These are phyloP conservation scores for Australoheros facetus DNA, from an alignment of 2,797 vertebrate genomes.

Conservation along the genomic window DNA sequence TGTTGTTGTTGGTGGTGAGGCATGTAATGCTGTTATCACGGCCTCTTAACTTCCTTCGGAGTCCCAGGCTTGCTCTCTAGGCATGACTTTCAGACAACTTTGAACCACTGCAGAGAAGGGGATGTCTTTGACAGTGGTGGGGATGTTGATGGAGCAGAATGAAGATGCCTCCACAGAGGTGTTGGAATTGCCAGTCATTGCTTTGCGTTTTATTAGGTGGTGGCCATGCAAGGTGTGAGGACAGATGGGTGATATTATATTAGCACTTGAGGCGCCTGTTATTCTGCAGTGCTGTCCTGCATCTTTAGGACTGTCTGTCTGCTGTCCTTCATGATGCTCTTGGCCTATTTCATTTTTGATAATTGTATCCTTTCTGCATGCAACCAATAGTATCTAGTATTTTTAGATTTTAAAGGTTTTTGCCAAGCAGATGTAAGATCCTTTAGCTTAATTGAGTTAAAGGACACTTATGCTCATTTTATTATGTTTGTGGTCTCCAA, in stretches of 20 bases:
- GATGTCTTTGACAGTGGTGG: slow-evolving; percentile 21
- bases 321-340: neutral
- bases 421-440: neutral
- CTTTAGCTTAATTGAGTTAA: neutral
- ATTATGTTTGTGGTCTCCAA: neutral
- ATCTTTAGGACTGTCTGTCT: slow-evolving; percentile 11
- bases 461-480: neutral
- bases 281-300: neutral
- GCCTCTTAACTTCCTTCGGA: slow-evolving; percentile 34
- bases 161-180: neutral
- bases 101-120: neutral
- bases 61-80: neutral
- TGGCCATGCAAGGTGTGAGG: slow-evolving; percentile 16
- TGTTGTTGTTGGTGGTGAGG: neutral
- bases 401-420: neutral
- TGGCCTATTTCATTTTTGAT: too few relatives aligned
- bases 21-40: slow-evolving; percentile 45
- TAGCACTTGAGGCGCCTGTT: neutral
- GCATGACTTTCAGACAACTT: slow-evolving; percentile 59
- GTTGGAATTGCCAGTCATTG: neutral
- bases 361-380: neutral
- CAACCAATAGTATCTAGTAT: neutral
- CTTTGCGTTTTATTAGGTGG: slow-evolving; percentile 31
- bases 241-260: slow-evolving; percentile 31
- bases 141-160: slow-evolving; percentile 16